A percentile compares a stretch with the other conserved stretches of the same genome.
These are phyloP conservation scores for Batillaria attramentaria DNA, from an alignment of 1,140 invertebrate species.

Conservation along the genomic window DNA sequence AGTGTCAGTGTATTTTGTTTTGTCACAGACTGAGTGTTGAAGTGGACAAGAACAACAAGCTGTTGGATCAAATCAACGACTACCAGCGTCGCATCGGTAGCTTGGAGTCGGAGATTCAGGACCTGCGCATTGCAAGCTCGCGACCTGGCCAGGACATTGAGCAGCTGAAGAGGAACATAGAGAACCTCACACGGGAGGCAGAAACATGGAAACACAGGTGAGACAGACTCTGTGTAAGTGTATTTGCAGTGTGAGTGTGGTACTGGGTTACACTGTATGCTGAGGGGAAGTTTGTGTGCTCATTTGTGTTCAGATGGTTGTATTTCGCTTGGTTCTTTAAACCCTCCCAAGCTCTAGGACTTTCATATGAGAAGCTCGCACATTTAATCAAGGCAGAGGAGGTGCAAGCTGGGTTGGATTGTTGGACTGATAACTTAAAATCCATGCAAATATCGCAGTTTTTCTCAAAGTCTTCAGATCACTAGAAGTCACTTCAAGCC, in stretches of 20 bases:
- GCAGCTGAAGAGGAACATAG: constrained; percentile 46
- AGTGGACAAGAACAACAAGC: constrained; percentile 50
- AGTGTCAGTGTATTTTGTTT: too few species aligned
- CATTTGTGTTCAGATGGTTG: too few species aligned
- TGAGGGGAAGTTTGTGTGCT: too few species aligned
- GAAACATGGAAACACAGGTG: constrained; percentile 58
- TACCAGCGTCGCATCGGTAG: constrained; percentile 45
- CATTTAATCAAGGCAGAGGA: too few species aligned
- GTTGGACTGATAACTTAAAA: too few species aligned
- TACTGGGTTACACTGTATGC: not conserved
- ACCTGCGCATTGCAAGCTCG: constrained; percentile 31
- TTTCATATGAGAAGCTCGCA: too few species aligned
- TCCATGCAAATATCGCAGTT: too few species aligned
- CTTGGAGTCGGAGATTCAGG: constrained; percentile 48
- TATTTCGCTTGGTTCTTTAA: too few species aligned
- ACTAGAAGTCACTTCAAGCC: too few species aligned
- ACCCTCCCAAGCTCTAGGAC: too few species aligned
- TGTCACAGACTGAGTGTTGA: constrained; percentile 56
- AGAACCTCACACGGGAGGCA: constrained; percentile 53
- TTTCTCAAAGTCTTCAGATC: too few species aligned
- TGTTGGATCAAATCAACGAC: constrained; percentile 53
- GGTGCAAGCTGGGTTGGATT: too few species aligned
- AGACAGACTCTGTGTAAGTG: not conserved
- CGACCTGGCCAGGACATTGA: constrained; percentile 45
- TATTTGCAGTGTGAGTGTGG: not conserved